Conservation (phyloP, 2,113 vertebrate genomes). For the Megalops atlanticus region DNA sequence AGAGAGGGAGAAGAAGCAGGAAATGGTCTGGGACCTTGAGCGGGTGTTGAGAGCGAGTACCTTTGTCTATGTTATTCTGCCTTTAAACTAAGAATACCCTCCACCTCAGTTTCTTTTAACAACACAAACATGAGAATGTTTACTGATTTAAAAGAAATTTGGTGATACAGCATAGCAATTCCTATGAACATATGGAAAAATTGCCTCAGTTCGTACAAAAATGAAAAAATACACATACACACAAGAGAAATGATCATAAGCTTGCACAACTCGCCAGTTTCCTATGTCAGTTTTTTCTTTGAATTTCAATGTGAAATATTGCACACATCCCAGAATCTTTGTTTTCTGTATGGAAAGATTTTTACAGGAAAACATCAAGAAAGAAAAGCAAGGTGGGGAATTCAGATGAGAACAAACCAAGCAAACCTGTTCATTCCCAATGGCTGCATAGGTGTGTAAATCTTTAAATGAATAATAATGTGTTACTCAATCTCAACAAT, state of each 20-base stretch:
- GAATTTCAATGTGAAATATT: slow-evolving; percentile 72
- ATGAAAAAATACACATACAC: slow-evolving; percentile 30
- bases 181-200: slow-evolving; percentile 36
- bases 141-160: slow-evolving; percentile 18
- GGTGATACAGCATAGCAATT: slow-evolving; percentile 33
- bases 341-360: slow-evolving; percentile 42
- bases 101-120: background rate
- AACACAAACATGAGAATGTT: slow-evolving; percentile 6
- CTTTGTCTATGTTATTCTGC: slow-evolving; percentile 4
- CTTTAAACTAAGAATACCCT: background rate
- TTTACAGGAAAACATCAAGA: background rate
- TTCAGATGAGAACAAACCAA: background rate
- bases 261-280: slow-evolving; percentile 44
- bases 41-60: background rate
- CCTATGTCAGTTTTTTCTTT: slow-evolving; percentile 49
- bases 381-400: background rate
- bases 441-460: background rate
- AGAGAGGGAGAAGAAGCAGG: slow-evolving; percentile 38
- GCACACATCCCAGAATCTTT: slow-evolving; percentile 69
- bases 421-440: background rate
- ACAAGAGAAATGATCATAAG: no score
- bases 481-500: background rate
- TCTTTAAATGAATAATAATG: background rate
- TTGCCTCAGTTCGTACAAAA: slow-evolving; percentile 28
- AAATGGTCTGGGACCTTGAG: slow-evolving; percentile 41